Conservation (phyloP, 2,888 invertebrate species). For the Macaria notata region DNA sequence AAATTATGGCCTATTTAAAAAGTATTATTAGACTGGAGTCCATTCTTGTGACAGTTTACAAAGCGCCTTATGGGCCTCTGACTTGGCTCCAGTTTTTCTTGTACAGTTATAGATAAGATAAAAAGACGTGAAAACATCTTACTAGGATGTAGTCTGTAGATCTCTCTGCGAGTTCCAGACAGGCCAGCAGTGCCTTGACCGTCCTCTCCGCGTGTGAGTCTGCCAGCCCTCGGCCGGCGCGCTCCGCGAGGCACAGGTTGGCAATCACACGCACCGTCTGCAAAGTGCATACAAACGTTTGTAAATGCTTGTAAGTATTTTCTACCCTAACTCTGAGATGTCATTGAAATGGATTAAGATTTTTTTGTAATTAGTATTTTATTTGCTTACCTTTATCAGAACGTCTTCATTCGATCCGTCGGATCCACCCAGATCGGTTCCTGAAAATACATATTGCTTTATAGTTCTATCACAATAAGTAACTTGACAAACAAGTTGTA, state of each 20-base stretch:
- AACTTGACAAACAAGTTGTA: background rate
- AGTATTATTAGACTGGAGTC: no score
- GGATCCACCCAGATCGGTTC: constrained; percentile 73
- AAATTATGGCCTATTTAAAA: no score
- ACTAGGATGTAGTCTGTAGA: constrained; percentile 24
- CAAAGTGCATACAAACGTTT: background rate
- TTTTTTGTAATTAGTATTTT: no score
- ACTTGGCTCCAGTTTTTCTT: no score
- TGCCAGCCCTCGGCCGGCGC: constrained; percentile 87
- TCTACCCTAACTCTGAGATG: no score
- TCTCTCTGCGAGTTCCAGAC: constrained; percentile 59
- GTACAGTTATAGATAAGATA: no score
- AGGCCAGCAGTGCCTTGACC: constrained; percentile 57
- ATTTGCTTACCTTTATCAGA: constrained; percentile 82
- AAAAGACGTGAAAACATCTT: no score
- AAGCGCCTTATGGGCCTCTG: no score
- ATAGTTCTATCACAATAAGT: background rate
- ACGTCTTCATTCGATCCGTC: constrained; percentile 85
- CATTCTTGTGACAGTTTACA: no score
- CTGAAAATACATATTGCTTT: constrained; percentile 39
- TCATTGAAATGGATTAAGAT: no score
- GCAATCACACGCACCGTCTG: constrained; percentile 92
- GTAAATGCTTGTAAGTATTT: no score
- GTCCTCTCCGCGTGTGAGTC: constrained; percentile 67
- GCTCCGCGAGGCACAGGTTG: constrained; percentile 90